Conservation (phyloP, 2,888 invertebrate genomes). For the Tipula unca region DNA sequence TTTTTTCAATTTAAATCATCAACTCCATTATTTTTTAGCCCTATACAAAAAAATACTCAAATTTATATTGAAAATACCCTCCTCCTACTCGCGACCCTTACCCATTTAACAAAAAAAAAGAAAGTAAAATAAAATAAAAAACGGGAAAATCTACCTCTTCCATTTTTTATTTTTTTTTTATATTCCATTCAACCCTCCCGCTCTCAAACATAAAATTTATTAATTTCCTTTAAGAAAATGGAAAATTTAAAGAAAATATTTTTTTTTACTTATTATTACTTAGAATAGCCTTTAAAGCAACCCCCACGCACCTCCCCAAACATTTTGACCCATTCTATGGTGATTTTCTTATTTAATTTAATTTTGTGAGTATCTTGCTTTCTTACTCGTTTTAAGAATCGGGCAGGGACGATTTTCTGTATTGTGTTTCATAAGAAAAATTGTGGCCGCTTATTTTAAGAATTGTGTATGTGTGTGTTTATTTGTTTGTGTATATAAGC, state of each 20-base stretch:
- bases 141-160: not conserved
- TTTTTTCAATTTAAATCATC: not conserved
- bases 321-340: not conserved
- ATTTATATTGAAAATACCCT: not conserved
- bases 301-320: not conserved
- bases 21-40: not conserved
- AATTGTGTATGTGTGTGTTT: no score
- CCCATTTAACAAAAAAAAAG: not conserved
- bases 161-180: not conserved
- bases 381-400: not conserved
- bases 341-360: not conserved
- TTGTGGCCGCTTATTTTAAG: no score
- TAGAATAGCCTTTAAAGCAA: not conserved
- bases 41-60: not conserved
- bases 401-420: not conserved
- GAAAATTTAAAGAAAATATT: not conserved
- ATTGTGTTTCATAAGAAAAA: no score
- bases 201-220: not conserved
- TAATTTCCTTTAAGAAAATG: not conserved
- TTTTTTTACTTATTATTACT: not conserved
- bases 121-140: not conserved
- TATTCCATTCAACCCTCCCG: not conserved
- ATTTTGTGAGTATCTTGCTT: not conserved
- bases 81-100: not conserved
- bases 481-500: no score